Conservation (phyloP, 2,888 invertebrate genomes). For the Drosophila lutescens region DNA sequence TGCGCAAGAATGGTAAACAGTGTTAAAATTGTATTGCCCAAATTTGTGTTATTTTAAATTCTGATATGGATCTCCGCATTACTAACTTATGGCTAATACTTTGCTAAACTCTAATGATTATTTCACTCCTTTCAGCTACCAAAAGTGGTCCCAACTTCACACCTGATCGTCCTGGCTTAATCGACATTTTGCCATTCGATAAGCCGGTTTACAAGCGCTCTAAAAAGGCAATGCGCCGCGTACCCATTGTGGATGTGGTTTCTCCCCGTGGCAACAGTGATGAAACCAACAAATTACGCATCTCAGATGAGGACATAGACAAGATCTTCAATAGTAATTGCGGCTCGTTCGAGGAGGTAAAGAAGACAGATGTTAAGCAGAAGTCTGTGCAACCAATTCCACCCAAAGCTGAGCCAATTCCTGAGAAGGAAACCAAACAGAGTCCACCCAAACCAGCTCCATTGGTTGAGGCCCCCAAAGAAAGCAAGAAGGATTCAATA, state of each 20-base stretch:
- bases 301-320: conserved; percentile 83
- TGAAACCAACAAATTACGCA: conserved; percentile 72
- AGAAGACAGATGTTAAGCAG: conserved; percentile 46
- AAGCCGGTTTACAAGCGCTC: conserved; percentile 82
- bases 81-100: no score
- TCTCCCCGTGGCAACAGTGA: conserved; percentile 72
- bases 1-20: conserved; percentile 71
- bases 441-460: neutral
- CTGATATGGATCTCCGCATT: no score
- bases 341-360: conserved; percentile 80
- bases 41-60: neutral
- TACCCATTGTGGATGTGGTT: conserved; percentile 80
- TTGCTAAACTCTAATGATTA: no score
- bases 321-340: conserved; percentile 83
- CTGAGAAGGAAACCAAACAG: neutral
- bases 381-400: neutral
- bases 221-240: conserved; percentile 74
- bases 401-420: neutral
- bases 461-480: neutral
- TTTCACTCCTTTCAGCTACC: conserved; percentile 52
- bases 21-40: neutral
- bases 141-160: conserved; percentile 77
- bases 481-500: neutral
- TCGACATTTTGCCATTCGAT: conserved; percentile 77
- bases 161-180: conserved; percentile 58